Evolutionary conservation across 1,140 invertebrate genomes (phyloP).

Genomic region (Platyura marginata): DNA sequence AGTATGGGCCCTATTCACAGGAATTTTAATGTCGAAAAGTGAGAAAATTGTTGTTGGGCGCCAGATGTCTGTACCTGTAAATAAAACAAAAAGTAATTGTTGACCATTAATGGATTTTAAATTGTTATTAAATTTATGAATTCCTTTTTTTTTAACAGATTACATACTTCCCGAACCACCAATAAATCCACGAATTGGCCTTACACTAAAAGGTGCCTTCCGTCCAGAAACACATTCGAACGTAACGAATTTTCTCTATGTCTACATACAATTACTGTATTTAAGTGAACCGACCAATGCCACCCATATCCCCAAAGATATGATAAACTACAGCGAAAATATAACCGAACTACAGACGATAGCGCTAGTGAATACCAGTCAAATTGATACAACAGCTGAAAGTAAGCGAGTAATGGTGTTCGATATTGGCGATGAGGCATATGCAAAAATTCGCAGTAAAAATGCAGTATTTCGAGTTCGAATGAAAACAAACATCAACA

Average conservation of each 20-base stretch:
- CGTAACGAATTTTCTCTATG: neutral
- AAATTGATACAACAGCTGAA: slow-evolving; percentile 30
- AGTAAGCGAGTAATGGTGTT: slow-evolving; percentile 25
- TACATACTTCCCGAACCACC: neutral
- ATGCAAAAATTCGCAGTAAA: slow-evolving; percentile 9
- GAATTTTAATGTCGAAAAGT: too few species aligned
- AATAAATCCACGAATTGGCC: neutral
- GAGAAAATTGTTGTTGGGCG: too few species aligned
- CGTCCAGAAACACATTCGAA: neutral
- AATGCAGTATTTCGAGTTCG: slow-evolving; percentile 19
- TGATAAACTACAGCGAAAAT: neutral
- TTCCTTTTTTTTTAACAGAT: too few species aligned
- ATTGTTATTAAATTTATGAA: too few species aligned
- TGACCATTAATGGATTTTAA: too few species aligned
- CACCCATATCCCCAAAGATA: neutral
- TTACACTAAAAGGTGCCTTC: neutral
- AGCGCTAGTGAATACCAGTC: slow-evolving; percentile 5
- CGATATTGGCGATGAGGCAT: slow-evolving; percentile 19
- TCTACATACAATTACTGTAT: neutral
- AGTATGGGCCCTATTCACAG: too few species aligned
- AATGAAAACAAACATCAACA: slow-evolving; percentile 30
- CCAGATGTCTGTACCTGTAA: too few species aligned
- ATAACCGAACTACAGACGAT: neutral
- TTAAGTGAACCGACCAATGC: neutral
- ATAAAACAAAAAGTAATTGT: too few species aligned